A percentile compares a stretch with the other conserved stretches of the same genome.
These are phyloP conservation scores for Conus ventricosus DNA, from an alignment of 1,140 invertebrate genomes.

Conservation along the genomic window DNA sequence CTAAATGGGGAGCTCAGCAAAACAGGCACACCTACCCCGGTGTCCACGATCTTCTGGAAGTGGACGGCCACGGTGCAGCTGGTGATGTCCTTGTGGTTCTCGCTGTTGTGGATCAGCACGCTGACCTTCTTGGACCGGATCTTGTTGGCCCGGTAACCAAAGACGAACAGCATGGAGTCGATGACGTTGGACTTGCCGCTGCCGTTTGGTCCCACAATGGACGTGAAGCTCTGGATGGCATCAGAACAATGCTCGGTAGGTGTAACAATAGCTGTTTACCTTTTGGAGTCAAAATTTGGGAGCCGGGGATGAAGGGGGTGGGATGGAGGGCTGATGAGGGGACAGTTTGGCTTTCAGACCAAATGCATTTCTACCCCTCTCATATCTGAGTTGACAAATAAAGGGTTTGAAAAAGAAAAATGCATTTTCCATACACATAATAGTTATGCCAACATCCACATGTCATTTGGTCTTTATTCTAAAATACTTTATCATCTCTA, in stretches of 20 bases:
- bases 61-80: conserved; percentile 93
- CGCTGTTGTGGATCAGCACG: conserved; percentile 95
- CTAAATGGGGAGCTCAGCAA: too few species aligned
- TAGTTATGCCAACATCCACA: too few species aligned
- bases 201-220: conserved; percentile 99
- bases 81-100: conserved; percentile 84
- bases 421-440: too few species aligned
- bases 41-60: conserved; percentile 92
- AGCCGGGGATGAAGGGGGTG: too few species aligned
- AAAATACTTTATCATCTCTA: too few species aligned
- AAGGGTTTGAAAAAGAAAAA: too few species aligned
- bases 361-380: too few species aligned
- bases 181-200: conserved; percentile 99
- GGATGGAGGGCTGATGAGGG: too few species aligned
- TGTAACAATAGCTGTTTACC: neutral
- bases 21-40: conserved; percentile 64
- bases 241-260: too few species aligned
- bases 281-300: too few species aligned
- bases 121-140: conserved; percentile 97
- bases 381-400: too few species aligned
- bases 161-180: conserved; percentile 99
- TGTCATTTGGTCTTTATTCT: too few species aligned
- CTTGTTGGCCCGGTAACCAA: conserved; percentile 96
- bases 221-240: conserved; percentile 88
- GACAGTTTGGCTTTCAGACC: neutral